These are phyloP conservation scores for Petrocephalus sullivani DNA, from an alignment of 2,797 vertebrate genomes.

Conservation along the genomic window DNA sequence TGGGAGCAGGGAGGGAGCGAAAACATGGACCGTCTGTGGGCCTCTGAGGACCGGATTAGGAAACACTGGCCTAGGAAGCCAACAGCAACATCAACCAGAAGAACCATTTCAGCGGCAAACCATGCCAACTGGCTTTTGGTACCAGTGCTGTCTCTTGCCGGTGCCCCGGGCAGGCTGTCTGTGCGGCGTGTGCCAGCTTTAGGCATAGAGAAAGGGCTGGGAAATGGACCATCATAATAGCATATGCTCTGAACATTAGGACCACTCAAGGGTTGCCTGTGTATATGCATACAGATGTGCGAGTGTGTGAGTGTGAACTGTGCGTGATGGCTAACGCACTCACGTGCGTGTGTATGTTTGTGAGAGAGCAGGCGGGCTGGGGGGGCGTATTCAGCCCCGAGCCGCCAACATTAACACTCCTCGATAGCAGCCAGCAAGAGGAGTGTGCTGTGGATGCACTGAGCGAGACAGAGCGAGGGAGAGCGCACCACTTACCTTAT, in stretches of 20 bases:
- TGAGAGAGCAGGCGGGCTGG: not conserved
- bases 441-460: not conserved
- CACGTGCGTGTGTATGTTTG: not conserved
- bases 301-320: not conserved
- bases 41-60: not conserved
- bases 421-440: not conserved
- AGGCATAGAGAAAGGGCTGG: not conserved
- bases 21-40: not conserved
- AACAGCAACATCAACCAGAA: not conserved
- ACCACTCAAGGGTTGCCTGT: not conserved
- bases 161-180: not conserved
- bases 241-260: not conserved
- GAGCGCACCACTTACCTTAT: conserved; percentile 1
- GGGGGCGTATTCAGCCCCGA: not conserved
- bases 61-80: not conserved
- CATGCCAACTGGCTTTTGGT: not conserved
- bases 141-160: not conserved
- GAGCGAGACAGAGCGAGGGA: not conserved
- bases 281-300: not conserved
- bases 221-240: not conserved
- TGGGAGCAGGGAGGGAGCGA: not conserved
- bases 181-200: not conserved
- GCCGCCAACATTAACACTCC: not conserved
- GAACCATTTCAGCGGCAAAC: not conserved
- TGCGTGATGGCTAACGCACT: not conserved